Base-by-base conservation (phyloP, 2,888 invertebrate species). In the Dilophus febrilis region DNA sequence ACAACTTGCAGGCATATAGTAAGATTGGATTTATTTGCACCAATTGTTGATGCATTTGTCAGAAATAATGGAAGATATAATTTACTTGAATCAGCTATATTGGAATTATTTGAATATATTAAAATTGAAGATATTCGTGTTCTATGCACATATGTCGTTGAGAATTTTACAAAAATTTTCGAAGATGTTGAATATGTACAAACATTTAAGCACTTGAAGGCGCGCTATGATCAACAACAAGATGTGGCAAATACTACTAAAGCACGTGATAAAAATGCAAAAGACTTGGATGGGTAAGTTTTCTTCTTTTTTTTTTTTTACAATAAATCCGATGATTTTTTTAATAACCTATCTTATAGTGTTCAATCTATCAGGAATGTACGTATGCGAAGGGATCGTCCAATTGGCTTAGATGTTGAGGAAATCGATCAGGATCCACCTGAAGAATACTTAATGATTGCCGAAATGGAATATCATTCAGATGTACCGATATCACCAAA, bases 101-200 rank as follows among this genome's bases (percentile, higher is more conserved):
- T 98, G 61, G 98, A 99, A 68, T 77, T 99, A 72, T 99, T 99
- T 68, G 98, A 99, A 67, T 98, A 90, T 66, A 92, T 99, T 49
- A 88, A 87, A 70, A 66, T 85, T 64, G 88, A 90, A 67, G 90
- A 90, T 59, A 84, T 90, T 44, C 88, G 87, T 64, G 79, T 82
- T 32, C 67, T 90, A 50, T 87, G 84, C 67, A 79, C 84, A 44
- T 90, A 98, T 64, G 84, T 97, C 49, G 88, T 95, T 50, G 95
- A 97, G 65, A 90, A 85, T 64, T 97, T 91, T 64, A 87, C 88
- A 51, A 88, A 90, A 65, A 80, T 85, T 52, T 69, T 99, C 56
- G 91, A 94, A 59, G 81, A 85, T 56, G 83, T 97, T 53, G 85
- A 87, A 61, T 99, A 99, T 68, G 97, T 98, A 54, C 91, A 92